Conservation (phyloP, 2,888 invertebrate genomes). For the Orchesella flavescens region DNA sequence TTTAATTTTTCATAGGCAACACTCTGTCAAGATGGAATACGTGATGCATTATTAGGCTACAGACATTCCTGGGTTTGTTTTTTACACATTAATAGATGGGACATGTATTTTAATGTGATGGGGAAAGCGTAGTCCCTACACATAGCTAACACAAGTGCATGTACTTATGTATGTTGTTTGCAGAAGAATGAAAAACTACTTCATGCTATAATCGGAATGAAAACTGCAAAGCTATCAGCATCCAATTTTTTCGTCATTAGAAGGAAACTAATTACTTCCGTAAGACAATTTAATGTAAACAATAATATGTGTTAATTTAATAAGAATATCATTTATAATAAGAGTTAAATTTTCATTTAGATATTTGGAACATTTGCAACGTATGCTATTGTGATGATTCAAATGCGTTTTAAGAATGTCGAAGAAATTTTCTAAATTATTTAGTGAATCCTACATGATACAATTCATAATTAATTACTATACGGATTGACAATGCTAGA, state of each 20-base stretch:
- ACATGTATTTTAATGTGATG: background rate
- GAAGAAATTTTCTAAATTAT: background rate
- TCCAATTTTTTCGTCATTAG: slow-evolving; percentile 12
- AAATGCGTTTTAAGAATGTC: slow-evolving; percentile 7
- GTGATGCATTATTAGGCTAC: background rate
- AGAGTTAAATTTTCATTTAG: too few species aligned
- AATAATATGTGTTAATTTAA: too few species aligned
- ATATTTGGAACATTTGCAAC: slow-evolving; percentile 15
- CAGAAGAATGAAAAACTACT: slow-evolving; percentile 4
- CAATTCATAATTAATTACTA: too few species aligned
- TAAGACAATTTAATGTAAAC: background rate
- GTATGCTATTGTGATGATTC: background rate
- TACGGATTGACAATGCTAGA: too few species aligned
- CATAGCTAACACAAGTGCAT: too few species aligned
- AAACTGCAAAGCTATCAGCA: background rate
- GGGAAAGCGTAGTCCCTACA: too few species aligned
- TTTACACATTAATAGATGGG: background rate
- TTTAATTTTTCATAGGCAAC: background rate
- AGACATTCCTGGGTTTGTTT: background rate
- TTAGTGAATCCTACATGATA: too few species aligned
- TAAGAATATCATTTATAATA: too few species aligned
- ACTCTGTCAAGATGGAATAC: background rate
- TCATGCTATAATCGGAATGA: slow-evolving; percentile 10
- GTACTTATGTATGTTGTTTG: too few species aligned
- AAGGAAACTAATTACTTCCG: slow-evolving; percentile 2